Percentiles rank a stretch among this genome's conserved stretches.
These are phyloP conservation scores for Agrotis exclamationis DNA, from an alignment of 2,888 invertebrate species.

Conservation along the genomic window DNA sequence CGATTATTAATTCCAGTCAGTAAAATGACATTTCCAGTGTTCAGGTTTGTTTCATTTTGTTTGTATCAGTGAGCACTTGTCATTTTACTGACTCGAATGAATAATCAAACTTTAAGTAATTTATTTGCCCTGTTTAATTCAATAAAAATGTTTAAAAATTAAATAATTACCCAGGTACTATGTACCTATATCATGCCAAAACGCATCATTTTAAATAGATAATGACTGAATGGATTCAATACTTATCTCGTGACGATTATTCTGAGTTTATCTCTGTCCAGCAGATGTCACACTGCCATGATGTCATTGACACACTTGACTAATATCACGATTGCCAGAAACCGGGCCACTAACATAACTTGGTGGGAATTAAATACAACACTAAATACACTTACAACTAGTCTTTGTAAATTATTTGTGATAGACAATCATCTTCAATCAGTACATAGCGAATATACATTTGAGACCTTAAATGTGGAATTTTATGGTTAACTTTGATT, in stretches of 20 bases:
- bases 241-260: conserved; percentile 34
- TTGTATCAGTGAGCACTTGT: no score
- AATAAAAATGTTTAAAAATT: no score
- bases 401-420: conserved; percentile 64
- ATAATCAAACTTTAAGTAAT: no score
- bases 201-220: no score
- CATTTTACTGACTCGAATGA: no score
- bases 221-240: conserved; percentile 22
- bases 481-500: conserved; percentile 9
- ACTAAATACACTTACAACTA: conserved; percentile 61
- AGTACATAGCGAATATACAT: conserved; percentile 7
- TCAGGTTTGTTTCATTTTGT: no score
- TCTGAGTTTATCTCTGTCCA: conserved; percentile 36
- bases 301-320: conserved; percentile 38
- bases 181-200: no score
- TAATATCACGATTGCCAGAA: conserved; percentile 32
- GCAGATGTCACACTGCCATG: conserved; percentile 29
- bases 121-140: no score
- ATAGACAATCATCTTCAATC: conserved; percentile 25
- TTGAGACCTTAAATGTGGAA: conserved; percentile 5
- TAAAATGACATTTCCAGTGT: no score
- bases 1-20: no score
- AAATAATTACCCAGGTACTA: no score
- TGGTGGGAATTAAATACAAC: conserved; percentile 63
- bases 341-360: conserved; percentile 54